Percentiles rank a stretch among this genome's conserved stretches.
These are phyloP conservation scores for Rutilus rutilus DNA, from an alignment of 2,113 vertebrate species.

Conservation along the genomic window DNA sequence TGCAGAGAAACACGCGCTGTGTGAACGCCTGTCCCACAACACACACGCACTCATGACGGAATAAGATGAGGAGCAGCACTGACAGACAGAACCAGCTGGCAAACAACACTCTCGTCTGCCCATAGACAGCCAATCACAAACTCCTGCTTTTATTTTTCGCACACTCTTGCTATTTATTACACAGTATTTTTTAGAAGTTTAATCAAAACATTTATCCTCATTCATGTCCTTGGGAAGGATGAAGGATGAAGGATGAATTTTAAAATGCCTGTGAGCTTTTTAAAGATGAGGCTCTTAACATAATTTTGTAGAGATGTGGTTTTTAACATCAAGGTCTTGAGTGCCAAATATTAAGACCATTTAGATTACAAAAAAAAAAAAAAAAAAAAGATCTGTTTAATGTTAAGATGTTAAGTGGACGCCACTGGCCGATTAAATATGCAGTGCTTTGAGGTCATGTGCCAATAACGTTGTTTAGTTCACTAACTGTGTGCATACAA, in stretches of 20 bases:
- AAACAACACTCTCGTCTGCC: background rate
- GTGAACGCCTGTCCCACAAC: background rate
- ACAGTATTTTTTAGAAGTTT: background rate
- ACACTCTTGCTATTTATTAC: background rate
- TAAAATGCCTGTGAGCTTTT: background rate
- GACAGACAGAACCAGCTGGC: background rate
- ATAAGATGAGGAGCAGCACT: background rate
- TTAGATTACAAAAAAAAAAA: background rate
- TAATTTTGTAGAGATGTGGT: background rate
- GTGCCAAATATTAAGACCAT: background rate
- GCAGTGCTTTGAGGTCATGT: background rate
- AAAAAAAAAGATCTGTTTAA: background rate
- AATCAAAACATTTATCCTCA: background rate
- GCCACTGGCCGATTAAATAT: background rate
- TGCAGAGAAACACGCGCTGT: constrained; percentile 65
- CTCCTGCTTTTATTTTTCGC: background rate
- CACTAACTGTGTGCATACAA: background rate
- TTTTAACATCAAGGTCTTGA: background rate
- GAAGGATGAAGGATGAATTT: background rate
- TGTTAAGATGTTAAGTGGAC: background rate
- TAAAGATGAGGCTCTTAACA: background rate
- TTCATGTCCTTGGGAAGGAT: background rate
- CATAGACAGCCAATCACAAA: background rate
- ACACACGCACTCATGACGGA: background rate
- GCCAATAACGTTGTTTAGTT: background rate